Evolutionary conservation across 1,140 invertebrate genomes (phyloP).

Genomic region (Liolophura sinensis): DNA sequence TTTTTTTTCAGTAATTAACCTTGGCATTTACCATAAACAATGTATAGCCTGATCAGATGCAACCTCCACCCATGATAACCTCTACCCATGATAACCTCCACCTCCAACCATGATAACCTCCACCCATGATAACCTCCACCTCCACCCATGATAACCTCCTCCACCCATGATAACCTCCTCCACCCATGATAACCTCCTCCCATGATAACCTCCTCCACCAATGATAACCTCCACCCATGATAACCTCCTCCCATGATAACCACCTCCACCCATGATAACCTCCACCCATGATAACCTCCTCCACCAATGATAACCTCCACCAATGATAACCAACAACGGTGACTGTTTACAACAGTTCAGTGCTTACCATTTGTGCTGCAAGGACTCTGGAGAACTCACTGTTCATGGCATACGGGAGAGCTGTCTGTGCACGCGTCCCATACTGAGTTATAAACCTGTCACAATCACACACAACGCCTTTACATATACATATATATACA

Average conservation of each 20-base stretch:
- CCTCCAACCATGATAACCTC: too few species aligned
- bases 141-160: too few species aligned
- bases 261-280: neutral
- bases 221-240: neutral
- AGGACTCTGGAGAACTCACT: constrained; percentile 85
- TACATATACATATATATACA: neutral
- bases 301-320: neutral
- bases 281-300: neutral
- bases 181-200: neutral
- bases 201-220: too few species aligned
- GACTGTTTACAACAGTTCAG: too few species aligned
- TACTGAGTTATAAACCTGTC: constrained; percentile 76
- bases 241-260: too few species aligned
- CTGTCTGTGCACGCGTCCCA: constrained; percentile 78
- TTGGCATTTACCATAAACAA: too few species aligned
- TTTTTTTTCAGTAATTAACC: too few species aligned
- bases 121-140: too few species aligned
- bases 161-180: neutral
- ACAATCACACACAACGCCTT: constrained; percentile 5
- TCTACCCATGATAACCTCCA: too few species aligned
- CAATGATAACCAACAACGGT: neutral
- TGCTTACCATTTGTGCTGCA: constrained; percentile 80
- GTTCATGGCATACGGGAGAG: constrained; percentile 92
- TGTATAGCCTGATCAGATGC: too few species aligned
- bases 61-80: neutral